Percentiles rank a stretch among this genome's conserved stretches.
Evolutionary conservation across 2,888 invertebrate species (phyloP).

Genomic region (Agonopterix alstromeriana): DNA sequence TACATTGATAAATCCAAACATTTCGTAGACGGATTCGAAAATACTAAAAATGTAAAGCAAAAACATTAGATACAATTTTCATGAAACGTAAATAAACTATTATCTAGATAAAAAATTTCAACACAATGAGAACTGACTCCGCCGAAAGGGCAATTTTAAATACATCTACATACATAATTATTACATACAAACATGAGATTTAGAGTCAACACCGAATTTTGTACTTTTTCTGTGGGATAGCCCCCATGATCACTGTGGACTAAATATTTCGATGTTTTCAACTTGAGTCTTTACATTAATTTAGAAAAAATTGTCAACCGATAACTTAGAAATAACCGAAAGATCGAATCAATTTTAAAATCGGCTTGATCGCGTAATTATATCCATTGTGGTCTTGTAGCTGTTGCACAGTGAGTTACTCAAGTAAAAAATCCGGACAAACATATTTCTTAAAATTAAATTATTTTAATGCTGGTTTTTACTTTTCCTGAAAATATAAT

Average conservation of each 20-base stretch:
- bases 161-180: slow-evolving; percentile 57
- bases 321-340: slow-evolving; percentile 55
- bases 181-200: slow-evolving; percentile 66
- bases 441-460: slow-evolving; percentile 19
- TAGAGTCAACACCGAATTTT: slow-evolving; percentile 74
- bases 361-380: slow-evolving; percentile 48
- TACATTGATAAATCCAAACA: slow-evolving; percentile 62
- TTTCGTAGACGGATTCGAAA: slow-evolving; percentile 73
- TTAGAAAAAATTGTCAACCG: slow-evolving; percentile 73
- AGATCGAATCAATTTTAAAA: slow-evolving; percentile 36
- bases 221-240: slow-evolving; percentile 70
- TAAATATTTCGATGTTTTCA: slow-evolving; percentile 73
- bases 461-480: slow-evolving; percentile 32
- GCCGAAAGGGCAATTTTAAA: slow-evolving; percentile 63
- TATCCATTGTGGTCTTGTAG: slow-evolving; percentile 73
- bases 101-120: slow-evolving; percentile 55
- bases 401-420: slow-evolving; percentile 65
- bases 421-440: slow-evolving; percentile 68
- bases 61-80: slow-evolving; percentile 51
- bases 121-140: slow-evolving; percentile 53
- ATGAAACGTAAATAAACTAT: slow-evolving; percentile 65
- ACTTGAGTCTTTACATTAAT: slow-evolving; percentile 64
- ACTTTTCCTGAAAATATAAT: slow-evolving; percentile 49
- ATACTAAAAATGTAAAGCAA: slow-evolving; percentile 59
- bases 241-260: slow-evolving; percentile 70